Evolutionary conservation across 2,888 invertebrate species (phyloP), one percentile per base, ranked within the genome.

Genomic region (Antheraea assamensis): DNA sequence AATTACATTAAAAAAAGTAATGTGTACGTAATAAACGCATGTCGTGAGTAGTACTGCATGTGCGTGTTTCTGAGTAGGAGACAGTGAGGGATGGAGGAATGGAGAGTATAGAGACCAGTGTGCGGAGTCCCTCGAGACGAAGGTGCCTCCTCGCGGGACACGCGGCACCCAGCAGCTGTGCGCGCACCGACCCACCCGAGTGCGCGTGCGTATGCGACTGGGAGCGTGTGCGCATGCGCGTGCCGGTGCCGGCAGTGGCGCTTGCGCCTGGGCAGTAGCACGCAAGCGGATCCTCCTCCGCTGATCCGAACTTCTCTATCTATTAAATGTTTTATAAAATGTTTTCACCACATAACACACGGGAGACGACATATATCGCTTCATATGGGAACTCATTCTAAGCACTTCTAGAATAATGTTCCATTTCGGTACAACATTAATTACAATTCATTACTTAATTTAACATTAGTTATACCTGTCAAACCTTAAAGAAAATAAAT

Each of bases 71-170:
- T n/a, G n/a, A n/a, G n/a, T n/a, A n/a, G n/a, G n/a, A n/a, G n/a
- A n/a, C n/a, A n/a, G n/a, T n/a, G n/a, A 0, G n/a, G 55, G 21
- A 7, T 21, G n/a, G n/a, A 21, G 55, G 21, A 21, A 27, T 15
- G 61, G 5, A 2, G 27, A 27, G n/a, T 24, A 31, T 21, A 13
- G 8, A 7, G 15, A 21, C 96, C 78, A 99, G 90, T 0, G 98
- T 98, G 75, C 98, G 95, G 66, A 98, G 93, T 78, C 97, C 97
- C 83, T 98, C 97, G 58, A 99, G 95, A 30, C 98, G 95, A 73
- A 97, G 92, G 86, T 99, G 99, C 7, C 98, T 93, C n/a, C 98
- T 92, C 80, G 98, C 98, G 0, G 96, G 95, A 85, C 98, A 98
- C 0, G 98, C 97, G n/a, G 97, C 97, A 89, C 96, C 96, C 10